Evolutionary conservation across 2,888 invertebrate species (phyloP), one percentile per base, ranked within the genome.

Genomic region (Dorcus hopei): DNA sequence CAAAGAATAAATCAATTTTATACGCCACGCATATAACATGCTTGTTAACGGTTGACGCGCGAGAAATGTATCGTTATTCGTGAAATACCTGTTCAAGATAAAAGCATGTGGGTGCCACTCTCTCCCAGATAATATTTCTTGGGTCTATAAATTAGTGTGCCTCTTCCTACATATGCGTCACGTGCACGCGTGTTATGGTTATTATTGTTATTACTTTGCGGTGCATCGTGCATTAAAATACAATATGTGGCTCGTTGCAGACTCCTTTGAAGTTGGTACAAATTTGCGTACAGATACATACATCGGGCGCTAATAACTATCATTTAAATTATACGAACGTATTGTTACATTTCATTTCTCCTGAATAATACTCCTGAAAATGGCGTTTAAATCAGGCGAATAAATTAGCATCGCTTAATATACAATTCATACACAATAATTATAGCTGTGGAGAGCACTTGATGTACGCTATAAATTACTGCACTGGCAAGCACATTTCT

Each of bases 1-100:
- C 45, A 23, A 16, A 9, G 14, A 45, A 45, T 45, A 45, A 45
- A 45, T 45, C 45, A 45, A 45, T 45, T 45, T 45, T 45, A 45
- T 23, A 45, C 2, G 19, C 45, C 3, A 45, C 45, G 45, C 45
- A 9, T 19, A 45, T 23, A 45, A 45, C 45, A 23, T 23, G 45
- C 45, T 45, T 45, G 45, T 45, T 45, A 45, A 45, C 45, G 16
- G 45, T 9, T 45, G 23, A 19, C 45, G 23, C 23, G 23, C 19
- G 19, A 23, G 23, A 19, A 45, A 45, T 45, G 3, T 45, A 45
- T 45, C 45, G 45, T 19, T 23, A 45, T 16, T 45, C 23, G 19
- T 45, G 45, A 11, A 45, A 45, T 45, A 45, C 45, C 45, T 45
- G 45, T 16, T 19, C 45, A 23, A 14, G 14, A 16, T 11, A 11